Base-by-base conservation (phyloP, 2,888 invertebrate species). In the Thecocarcelia acutangulata region DNA sequence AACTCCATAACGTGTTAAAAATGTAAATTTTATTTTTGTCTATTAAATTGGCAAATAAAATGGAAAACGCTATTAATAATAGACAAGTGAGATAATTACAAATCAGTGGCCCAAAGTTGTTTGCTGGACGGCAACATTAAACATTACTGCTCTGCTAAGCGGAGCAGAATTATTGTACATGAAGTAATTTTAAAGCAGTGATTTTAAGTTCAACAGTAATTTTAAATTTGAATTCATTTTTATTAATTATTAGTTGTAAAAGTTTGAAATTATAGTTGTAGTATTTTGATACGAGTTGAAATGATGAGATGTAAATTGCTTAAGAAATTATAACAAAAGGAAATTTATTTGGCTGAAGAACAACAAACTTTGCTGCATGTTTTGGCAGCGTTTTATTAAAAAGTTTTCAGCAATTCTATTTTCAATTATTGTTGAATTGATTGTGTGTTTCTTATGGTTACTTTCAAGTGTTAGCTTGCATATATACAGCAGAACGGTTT, bases 51-150 rank as follows among this genome's bases (percentile, higher is more conserved):
- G 46, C 17, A 24, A 15, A 69, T 28, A 15, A 61, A 69, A 68
- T 48, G 4, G n/a, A 69, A 61, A 68, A 48, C 15, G n/a, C 46
- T 13, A 28, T 21, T 61, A 63, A 63, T 61, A 56, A 68, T n/a
- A 73, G 61, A 40, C 73, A 61, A 52, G 52, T 54, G 61, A 61
- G 66, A 79, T 74, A 79, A 79, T 56, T 61, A 28, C 54, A 21
- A 61, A 68, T 68, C 44, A n/a, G 5, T 54, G 37, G 2, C 52
- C 3, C 28, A 28, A 28, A 44, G 50, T 28, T 44, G 24, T 40
- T 50, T n/a, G n/a, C 3, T 28, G 28, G 12, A 72, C 44, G 37
- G 64, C 63, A 54, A 64, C 33, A 28, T 50, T 56, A 56, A 56
- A 40, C 33, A 46, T 54, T 46, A 54, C 46, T 5, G 11, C n/a